Percentiles rank a stretch among this genome's conserved stretches.
phyloP scores from a whole-genome alignment of 2,797 vertebrate species.

The Pterois miles region DNA sequence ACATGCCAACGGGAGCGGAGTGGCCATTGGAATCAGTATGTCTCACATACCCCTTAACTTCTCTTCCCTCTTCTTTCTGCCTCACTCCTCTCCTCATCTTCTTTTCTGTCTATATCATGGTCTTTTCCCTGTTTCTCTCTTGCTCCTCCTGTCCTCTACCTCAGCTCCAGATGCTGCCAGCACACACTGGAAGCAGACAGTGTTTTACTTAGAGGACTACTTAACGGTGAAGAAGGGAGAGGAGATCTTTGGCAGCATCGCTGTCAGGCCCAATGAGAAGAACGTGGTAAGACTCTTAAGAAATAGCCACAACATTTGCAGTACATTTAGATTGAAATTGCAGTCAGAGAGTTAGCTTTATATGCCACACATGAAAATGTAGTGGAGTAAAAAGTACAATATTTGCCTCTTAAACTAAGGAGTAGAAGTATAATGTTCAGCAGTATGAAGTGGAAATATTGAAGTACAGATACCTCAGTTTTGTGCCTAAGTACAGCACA shows the following conservation, averaged over 20 bases:
- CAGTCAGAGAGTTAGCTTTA: not conserved
- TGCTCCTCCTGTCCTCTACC: not conserved
- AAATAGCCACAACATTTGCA: fast-evolving
- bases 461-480: not conserved
- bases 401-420: not conserved
- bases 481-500: not conserved
- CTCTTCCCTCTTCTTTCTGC: not conserved
- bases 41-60: not conserved
- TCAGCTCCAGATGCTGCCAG: constrained; percentile 94
- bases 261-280: constrained; percentile 95
- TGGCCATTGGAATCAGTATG: not conserved
- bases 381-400: not conserved
- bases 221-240: constrained; percentile 96
- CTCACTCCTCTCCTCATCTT: not conserved
- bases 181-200: constrained; percentile 99
- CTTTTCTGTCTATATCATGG: not conserved
- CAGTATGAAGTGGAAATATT: not conserved
- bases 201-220: constrained; percentile 98
- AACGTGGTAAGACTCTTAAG: constrained; percentile 88
- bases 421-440: too few relatives aligned
- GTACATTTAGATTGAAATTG: not conserved
- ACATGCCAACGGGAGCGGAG: not conserved
- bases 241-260: constrained; percentile 94
- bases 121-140: not conserved
- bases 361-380: not conserved